Base-by-base conservation (phyloP, 1,140 invertebrate species). In the Heliothis subflexa region DNA sequence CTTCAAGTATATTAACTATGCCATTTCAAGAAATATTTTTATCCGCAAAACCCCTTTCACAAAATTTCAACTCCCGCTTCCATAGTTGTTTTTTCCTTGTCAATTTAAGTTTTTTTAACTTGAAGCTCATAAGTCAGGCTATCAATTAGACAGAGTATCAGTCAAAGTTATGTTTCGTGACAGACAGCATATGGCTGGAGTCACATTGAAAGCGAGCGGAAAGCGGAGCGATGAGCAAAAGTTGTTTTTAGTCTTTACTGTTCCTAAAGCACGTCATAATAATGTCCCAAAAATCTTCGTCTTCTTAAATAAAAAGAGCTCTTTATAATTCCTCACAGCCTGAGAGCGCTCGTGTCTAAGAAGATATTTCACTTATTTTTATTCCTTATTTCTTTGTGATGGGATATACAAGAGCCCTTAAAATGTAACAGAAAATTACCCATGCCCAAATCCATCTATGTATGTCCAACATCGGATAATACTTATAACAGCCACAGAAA, bases 101-200 rank as follows among this genome's bases (percentile, higher is more conserved):
- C 73, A 86, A 80, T 85, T 86, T 81, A 73, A 55, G 81, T 83
- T 79, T 83, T 25, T 66, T 78, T 70, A 52, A 64, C 77, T 49
- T 61, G 79, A 72, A 86, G 70, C 81, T 88, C 83, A 85, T 83
- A 84, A 85, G 79, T 84, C 83, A 88, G 81, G 73, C 70, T 82
- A 90, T 91, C 87, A 89, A 93, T 92, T 91, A 90, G 87, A 82
- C 73, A 79, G 57, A 66, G 21, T 70, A 89, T 92, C 88, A 85
- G 84, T 88, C 88, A 88, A 80, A 49, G 68, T 61, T 73, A 49
- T 33, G 16, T 72, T 57, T 80, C 81, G 70, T 84, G 83, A 85
- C 80, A 82, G 83, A 80, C 77, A 75, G 47, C n/a, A 28, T 75
- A 75, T 16, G 18, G 59, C 59, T 52, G 40, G 5, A 14, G 73